Evolutionary conservation across 1,140 invertebrate species (phyloP), one percentile per base, ranked within the genome.

Genomic region (Drosophila bocqueti): DNA sequence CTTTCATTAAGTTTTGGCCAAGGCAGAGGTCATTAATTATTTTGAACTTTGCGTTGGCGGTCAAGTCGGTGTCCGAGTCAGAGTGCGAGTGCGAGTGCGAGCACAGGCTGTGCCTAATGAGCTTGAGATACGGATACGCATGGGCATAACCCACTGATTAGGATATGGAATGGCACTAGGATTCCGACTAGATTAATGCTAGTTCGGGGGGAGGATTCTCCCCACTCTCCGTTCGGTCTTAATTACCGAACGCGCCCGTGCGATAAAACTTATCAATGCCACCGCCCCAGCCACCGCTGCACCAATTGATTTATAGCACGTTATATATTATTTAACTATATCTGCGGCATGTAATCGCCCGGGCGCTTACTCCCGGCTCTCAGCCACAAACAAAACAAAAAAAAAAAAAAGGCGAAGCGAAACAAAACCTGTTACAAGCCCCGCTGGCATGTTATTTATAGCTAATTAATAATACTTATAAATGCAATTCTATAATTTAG

Each of bases 381-480:
- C 85, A 69, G 31, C 36, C 43, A 38, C 38, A 45, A 62, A 59
- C 16, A 52, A 52, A 49, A 52, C 29, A 52, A 7, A 31, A 55
- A 52, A 45, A 18, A n/a, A 36, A 50, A 26, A 31, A 67, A 49
- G 3, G 11, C 34, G 15, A 63, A 21, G 15, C 34, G 9, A 57
- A 26, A 40, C 54, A 40, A 76, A 83, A 83, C 83, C 83, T 67
- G 80, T 87, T 79, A 86, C 79, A 80, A 63, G 64, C 75, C 64
- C 75, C 64, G 43, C 46, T 45, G 42, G 21, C 81, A 69, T 90
- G 81, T 90, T 89, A 85, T 89, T 89, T 89, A 90, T 85, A 82
- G 85, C 85, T 89, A 90, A 90, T 89, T 89, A 89, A 89, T 89
- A 90, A 90, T 85, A 90, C 81, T 90, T 89, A 81, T 89, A 90